Base-by-base conservation (phyloP, 2,888 invertebrate genomes). In the Chrysomela aeneicollis region DNA sequence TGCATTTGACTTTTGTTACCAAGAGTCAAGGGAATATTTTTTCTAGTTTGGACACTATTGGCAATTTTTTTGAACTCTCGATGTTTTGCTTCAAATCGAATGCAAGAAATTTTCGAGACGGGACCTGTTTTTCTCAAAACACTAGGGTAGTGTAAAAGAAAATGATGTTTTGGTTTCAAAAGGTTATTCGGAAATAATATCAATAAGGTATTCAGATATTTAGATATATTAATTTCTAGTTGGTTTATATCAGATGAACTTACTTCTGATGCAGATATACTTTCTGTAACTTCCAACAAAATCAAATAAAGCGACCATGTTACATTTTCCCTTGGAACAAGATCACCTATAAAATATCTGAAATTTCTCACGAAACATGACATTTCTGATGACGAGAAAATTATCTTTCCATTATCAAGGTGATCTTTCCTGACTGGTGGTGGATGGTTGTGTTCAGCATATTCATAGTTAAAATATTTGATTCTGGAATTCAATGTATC, bases 341-440 rank as follows among this genome's bases (percentile, higher is more conserved):
- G 60, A 63, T 75, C 73, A 18, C 75, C 74, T 37, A 75, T 54
- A 10, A 75, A 66, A 47, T 65, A 71, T 35, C 64, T 54, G 35
- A 76, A 76, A 65, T 74, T 73, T 50, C 70, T 67, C 10, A 72
- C 66, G 50, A 74, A 68, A 58, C 62, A 69, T 52, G 71, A 66
- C 76, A 76, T 77, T 73, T 77, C 76, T 18, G 74, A 63, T 35
- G 75, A 73, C n/a, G 76, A 76, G 17, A 73, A 64, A 17, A 73
- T 71, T 21, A 77, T 67, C 37, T 12, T 19, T 6, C 19, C 61
- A 46, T n/a, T n/a, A n/a, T n/a, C n/a, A n/a, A n/a, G n/a, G n/a
- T n/a, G n/a, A n/a, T n/a, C n/a, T n/a, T n/a, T n/a, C n/a, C n/a
- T n/a, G n/a, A n/a, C n/a, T n/a, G n/a, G n/a, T n/a, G n/a, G n/a